A percentile compares a stretch with the other conserved stretches of the same genome.
Evolutionary conservation across 2,888 invertebrate species (phyloP).

Genomic region (Caenorhabditis sp.): DNA sequence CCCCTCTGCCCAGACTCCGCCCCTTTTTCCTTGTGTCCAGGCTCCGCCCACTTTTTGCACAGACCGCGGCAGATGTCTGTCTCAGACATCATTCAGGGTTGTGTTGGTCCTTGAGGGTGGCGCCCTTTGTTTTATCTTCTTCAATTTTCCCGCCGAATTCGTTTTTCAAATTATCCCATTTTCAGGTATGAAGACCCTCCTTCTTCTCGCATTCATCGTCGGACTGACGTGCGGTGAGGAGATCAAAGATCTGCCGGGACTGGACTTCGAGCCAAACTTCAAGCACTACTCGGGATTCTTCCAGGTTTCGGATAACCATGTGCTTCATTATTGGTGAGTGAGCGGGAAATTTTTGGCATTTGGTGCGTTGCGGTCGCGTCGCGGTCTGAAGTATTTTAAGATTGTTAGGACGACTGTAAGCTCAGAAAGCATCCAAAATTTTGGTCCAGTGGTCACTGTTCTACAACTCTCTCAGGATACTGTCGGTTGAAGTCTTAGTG

Average conservation of each 20-base stretch:
- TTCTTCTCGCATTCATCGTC: slow-evolving; percentile 35
- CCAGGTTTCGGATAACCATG: slow-evolving; percentile 84
- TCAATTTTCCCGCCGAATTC: neutral
- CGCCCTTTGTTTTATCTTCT: neutral
- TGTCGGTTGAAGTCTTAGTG: too few species aligned
- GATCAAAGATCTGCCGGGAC: slow-evolving; percentile 79
- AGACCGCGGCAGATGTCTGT: neutral
- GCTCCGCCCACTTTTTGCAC: slow-evolving; percentile 29
- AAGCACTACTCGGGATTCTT: slow-evolving; percentile 82
- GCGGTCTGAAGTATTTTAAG: too few species aligned
- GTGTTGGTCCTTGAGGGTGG: neutral
- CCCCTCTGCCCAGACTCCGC: slow-evolving; percentile 1
- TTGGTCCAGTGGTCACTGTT: too few species aligned
- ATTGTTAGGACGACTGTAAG: too few species aligned
- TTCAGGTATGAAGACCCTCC: slow-evolving; percentile 59
- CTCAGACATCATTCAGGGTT: neutral
- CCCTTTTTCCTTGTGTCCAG: neutral
- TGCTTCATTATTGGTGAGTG: slow-evolving; percentile 84
- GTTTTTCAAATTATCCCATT: neutral
- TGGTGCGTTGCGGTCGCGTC: too few species aligned
- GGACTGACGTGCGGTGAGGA: slow-evolving; percentile 68
- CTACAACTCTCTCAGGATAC: too few species aligned
- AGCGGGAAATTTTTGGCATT: too few species aligned
- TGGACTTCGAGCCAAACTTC: slow-evolving; percentile 79
- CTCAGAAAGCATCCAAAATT: too few species aligned